These are phyloP conservation scores for Drosophila nigrodunni DNA, from an alignment of 1,140 invertebrate species.

Conservation along the genomic window DNA sequence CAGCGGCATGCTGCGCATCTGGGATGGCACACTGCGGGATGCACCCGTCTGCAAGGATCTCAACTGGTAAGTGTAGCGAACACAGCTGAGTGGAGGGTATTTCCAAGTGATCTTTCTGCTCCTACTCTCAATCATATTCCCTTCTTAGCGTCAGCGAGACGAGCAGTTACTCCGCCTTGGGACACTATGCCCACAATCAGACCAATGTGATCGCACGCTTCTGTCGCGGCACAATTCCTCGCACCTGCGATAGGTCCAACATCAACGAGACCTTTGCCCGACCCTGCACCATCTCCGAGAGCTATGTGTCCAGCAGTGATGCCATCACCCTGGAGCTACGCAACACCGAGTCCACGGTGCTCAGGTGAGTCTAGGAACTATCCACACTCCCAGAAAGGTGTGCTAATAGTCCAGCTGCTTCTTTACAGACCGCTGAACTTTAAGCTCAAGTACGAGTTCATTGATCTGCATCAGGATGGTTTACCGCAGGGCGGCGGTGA, in stretches of 20 bases:
- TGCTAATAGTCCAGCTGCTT: neutral
- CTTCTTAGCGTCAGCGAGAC: conserved; percentile 46
- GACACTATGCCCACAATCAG: conserved; percentile 85
- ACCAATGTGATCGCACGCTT: conserved; percentile 91
- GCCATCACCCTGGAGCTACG: conserved; percentile 92
- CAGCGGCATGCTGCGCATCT: conserved; percentile 92
- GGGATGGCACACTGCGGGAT: conserved; percentile 92
- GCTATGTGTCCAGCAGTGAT: conserved; percentile 92
- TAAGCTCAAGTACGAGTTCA: conserved; percentile 94
- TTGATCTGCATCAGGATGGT: conserved; percentile 93
- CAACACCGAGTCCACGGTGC: conserved; percentile 92
- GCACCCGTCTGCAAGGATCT: conserved; percentile 91
- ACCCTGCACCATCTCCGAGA: conserved; percentile 92
- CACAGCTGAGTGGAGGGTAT: neutral
- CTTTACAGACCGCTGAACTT: conserved; percentile 89
- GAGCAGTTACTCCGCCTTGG: conserved; percentile 52
- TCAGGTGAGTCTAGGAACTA: conserved; percentile 84
- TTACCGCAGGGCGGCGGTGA: conserved; percentile 88
- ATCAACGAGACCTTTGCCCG: conserved; percentile 85
- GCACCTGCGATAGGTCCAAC: conserved; percentile 90
- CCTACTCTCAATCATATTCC: neutral
- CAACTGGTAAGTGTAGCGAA: conserved; percentile 87
- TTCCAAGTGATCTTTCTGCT: neutral
- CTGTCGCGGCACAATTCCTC: conserved; percentile 91
- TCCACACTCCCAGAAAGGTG: neutral